These are phyloP conservation scores for Percina caprodes DNA, from an alignment of 2,113 vertebrate genomes.

Conservation along the genomic window DNA sequence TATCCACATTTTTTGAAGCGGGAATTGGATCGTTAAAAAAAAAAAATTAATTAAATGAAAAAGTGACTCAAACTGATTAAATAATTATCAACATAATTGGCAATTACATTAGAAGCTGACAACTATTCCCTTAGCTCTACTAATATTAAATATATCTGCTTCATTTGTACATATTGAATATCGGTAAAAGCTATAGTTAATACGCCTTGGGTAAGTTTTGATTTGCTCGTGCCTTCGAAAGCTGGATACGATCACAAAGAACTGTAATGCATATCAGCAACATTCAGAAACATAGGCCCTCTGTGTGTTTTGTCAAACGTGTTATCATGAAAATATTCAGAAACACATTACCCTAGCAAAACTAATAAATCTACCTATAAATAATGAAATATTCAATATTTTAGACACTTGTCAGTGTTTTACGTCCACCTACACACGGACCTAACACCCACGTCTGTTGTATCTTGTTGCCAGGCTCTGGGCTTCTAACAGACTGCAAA, in stretches of 20 bases:
- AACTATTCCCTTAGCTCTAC: too few relatives aligned
- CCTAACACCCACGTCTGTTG: conserved; percentile 25
- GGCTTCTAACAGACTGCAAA: conserved; percentile 52
- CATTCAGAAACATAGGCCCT: background rate
- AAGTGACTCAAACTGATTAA: too few relatives aligned
- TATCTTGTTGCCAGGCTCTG: conserved; percentile 42
- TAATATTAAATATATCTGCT: background rate
- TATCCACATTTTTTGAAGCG: too few relatives aligned
- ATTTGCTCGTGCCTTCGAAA: background rate
- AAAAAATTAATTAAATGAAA: too few relatives aligned
- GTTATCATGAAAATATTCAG: conserved; percentile 5
- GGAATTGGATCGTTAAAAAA: too few relatives aligned
- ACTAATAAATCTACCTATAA: conserved; percentile 37
- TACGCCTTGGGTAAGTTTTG: background rate
- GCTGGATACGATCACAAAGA: background rate
- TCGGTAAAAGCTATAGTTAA: background rate
- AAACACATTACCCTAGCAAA: background rate
- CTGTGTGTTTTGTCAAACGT: background rate
- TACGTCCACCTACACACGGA: conserved; percentile 31
- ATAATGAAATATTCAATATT: conserved; percentile 54
- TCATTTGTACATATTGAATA: background rate
- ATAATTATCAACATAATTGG: too few relatives aligned
- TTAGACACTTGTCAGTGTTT: conserved; percentile 41
- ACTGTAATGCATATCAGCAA: background rate
- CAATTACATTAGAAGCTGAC: too few relatives aligned